These are phyloP conservation scores for Cheilosia urbana DNA, from an alignment of 2,888 invertebrate species.

Conservation along the genomic window DNA sequence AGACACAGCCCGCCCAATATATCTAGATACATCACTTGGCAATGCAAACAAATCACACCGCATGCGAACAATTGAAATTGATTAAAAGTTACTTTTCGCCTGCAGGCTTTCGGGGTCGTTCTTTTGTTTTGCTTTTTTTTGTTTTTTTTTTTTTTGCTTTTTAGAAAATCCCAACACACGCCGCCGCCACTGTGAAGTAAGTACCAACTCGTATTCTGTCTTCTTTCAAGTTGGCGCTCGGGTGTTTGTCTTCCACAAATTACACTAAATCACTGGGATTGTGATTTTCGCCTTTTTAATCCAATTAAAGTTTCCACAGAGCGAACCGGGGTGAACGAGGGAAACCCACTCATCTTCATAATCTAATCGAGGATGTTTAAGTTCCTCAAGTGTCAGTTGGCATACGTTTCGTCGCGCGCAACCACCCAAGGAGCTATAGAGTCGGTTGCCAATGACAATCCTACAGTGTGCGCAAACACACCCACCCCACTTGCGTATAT, in stretches of 20 bases:
- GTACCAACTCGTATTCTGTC: neutral
- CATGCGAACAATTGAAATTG: conserved; percentile 74
- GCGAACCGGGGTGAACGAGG: conserved; percentile 26
- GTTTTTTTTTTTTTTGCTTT: conserved; percentile 1
- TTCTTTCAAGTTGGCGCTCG: conserved; percentile 50
- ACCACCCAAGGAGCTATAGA: conserved; percentile 53
- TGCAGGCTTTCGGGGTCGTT: neutral
- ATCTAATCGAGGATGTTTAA: conserved; percentile 66
- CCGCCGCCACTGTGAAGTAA: neutral
- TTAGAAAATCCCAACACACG: conserved; percentile 44
- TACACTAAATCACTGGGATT: conserved; percentile 49
- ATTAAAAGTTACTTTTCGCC: conserved; percentile 60
- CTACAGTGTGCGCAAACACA: conserved; percentile 41
- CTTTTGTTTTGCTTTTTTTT: neutral
- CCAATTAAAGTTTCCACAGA: conserved; percentile 62
- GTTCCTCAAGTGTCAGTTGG: conserved; percentile 62
- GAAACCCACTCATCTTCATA: conserved; percentile 67
- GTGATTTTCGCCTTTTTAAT: conserved; percentile 61
- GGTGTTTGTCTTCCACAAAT: conserved; percentile 27
- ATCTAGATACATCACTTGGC: conserved; percentile 63
- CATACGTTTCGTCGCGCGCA: conserved; percentile 59
- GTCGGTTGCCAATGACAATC: conserved; percentile 37
- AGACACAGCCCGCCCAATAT: conserved; percentile 22
- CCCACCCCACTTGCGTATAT: conserved; percentile 33
- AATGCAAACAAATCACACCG: conserved; percentile 74